Base-by-base conservation (phyloP, 2,888 invertebrate species). In the Tillus elongatus region DNA sequence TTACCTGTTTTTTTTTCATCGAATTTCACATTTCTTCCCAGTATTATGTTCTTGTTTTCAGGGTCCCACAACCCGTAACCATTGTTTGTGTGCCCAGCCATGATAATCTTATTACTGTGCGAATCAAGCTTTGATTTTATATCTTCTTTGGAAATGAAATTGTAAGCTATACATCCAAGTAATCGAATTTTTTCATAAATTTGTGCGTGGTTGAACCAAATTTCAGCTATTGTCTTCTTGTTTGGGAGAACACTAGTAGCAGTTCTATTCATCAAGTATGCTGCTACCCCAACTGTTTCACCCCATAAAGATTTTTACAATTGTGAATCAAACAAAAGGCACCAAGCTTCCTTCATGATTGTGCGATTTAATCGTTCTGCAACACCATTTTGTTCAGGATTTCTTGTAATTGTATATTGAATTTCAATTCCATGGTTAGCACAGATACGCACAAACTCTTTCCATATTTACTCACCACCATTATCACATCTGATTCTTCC, bases 311-410 rank as follows among this genome's bases (percentile, higher is more conserved):
- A 9, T 34, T 37, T 34, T n/a, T 24, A 16, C n/a, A 37, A 15
- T 11, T 19, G n/a, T 3, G 33, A 15, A 27, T 37, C 32, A 13
- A 13, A 24, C 4, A 37, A 16, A 3, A 37, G 15, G 15, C 37
- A 24, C 33, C 33, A 12, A n/a, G 14, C 37, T 15, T 33, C 31
- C 9, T 35, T 30, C 28, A 35, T 12, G 11, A 35, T 8, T 10
- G 42, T 41, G 4, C 42, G 26, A 15, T 44, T 47, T 13, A 49
- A 41, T 14, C 54, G 36, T 37, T 57, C 51, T 1, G 51, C 39
- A 30, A 45, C 46, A 4, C 54, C 54, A 35, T 52, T 52, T 27
- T 51, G 50, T 37, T 54, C 42, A 3, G 53, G 52, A 35, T 43
- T 49, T 26, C 50, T 45, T 4, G 48, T 40, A 2, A 50, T 37